phyloP scores from a whole-genome alignment of 2,888 invertebrate genomes.

The Chrysomela aeneicollis region DNA sequence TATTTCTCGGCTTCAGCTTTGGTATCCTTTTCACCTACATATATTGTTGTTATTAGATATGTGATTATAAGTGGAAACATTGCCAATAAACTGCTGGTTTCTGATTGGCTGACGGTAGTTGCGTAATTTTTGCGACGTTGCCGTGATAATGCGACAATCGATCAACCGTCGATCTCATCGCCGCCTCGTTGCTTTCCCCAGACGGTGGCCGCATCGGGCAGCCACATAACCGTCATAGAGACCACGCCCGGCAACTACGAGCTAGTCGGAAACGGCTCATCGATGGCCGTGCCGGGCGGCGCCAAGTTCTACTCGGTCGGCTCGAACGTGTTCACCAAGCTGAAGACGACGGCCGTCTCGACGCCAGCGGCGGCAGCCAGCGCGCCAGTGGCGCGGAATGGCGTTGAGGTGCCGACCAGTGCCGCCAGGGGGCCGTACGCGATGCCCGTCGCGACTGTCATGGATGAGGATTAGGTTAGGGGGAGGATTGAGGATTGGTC shows the following conservation, averaged over 20 bases:
- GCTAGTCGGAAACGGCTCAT: constrained; percentile 48
- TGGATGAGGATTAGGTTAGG: not conserved
- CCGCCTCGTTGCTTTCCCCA: constrained; percentile 31
- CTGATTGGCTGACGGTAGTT: no score
- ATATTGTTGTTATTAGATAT: no score
- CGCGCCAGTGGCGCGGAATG: constrained; percentile 5
- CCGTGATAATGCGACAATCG: no score
- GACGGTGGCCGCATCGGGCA: constrained; percentile 42
- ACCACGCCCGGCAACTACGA: constrained; percentile 55
- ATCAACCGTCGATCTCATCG: no score
- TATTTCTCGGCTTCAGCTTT: no score
- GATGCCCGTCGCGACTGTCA: not conserved
- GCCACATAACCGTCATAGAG: constrained; percentile 53
- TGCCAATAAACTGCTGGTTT: no score
- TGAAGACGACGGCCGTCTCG: not conserved
- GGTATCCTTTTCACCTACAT: no score
- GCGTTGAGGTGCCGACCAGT: not conserved
- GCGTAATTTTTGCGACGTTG: no score
- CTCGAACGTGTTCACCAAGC: constrained; percentile 7
- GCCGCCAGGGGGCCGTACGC: not conserved
- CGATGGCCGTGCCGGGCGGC: constrained; percentile 44
- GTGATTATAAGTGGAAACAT: no score
- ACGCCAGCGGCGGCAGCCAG: not conserved
- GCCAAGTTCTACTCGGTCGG: constrained; percentile 44
- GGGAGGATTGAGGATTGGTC: no score